These are phyloP conservation scores for Pediacus dermestoides DNA, from an alignment of 2,888 invertebrate genomes.

Conservation along the genomic window DNA sequence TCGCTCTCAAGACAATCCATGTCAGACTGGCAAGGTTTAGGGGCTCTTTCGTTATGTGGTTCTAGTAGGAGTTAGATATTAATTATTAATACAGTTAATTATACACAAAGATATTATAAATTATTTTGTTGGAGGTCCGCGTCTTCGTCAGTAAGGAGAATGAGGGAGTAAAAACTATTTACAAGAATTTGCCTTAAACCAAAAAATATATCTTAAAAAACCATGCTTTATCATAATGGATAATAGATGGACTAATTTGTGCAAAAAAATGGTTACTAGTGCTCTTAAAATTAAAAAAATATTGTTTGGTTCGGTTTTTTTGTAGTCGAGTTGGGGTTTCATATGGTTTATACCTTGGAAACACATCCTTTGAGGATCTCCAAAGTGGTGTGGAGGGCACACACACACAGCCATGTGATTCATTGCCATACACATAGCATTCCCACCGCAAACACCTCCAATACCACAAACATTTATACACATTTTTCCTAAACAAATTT, in stretches of 20 bases:
- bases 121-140: not conserved
- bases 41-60: constrained; percentile 67
- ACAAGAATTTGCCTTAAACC: constrained; percentile 14
- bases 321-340: not conserved
- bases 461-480: constrained; percentile 63
- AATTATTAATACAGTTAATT: constrained; percentile 26
- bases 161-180: constrained; percentile 18
- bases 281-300: too few relatives aligned
- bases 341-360: constrained; percentile 56
- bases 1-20: constrained; percentile 79
- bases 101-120: constrained; percentile 12
- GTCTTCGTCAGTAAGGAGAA: not conserved
- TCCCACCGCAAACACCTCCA: constrained; percentile 55
- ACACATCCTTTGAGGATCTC: constrained; percentile 58
- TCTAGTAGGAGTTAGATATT: constrained; percentile 52
- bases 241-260: too few relatives aligned
- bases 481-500: constrained; percentile 61
- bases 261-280: not conserved
- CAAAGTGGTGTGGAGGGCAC: constrained; percentile 56
- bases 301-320: not conserved
- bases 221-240: too few relatives aligned
- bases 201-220: constrained; percentile 10
- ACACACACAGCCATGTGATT: constrained; percentile 62
- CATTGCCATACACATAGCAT: constrained; percentile 60
- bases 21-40: constrained; percentile 78